These are phyloP conservation scores for Cosmopolites sordidus DNA, from an alignment of 2,888 invertebrate species.

Conservation along the genomic window DNA sequence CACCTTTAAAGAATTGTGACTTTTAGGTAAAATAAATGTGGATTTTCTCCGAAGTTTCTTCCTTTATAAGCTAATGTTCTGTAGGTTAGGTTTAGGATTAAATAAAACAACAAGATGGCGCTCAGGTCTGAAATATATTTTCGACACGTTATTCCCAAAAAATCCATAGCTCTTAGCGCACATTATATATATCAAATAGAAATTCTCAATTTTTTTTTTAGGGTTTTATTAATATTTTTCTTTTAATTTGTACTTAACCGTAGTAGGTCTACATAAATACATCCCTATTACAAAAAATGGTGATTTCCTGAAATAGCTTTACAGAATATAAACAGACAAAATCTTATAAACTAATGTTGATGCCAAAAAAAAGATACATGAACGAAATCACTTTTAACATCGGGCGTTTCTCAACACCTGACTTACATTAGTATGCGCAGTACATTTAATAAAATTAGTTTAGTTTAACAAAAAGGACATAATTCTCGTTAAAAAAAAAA, in stretches of 20 bases:
- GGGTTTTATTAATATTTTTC: slow-evolving; percentile 32
- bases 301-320: slow-evolving; percentile 29
- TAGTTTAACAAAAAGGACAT: too few species aligned
- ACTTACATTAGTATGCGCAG: too few species aligned
- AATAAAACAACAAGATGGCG: slow-evolving; percentile 37
- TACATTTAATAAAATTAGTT: too few species aligned
- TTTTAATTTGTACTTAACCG: slow-evolving; percentile 46
- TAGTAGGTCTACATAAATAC: slow-evolving; percentile 39
- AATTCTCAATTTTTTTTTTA: slow-evolving; percentile 28
- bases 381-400: too few species aligned
- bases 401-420: too few species aligned
- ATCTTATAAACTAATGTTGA: slow-evolving; percentile 42
- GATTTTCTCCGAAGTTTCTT: too few species aligned
- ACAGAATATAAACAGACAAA: slow-evolving; percentile 42
- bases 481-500: too few species aligned
- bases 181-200: slow-evolving; percentile 15
- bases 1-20: too few species aligned
- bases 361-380: background rate
- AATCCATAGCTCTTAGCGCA: slow-evolving; percentile 43
- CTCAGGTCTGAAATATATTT: slow-evolving; percentile 47
- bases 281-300: slow-evolving; percentile 43
- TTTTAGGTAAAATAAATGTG: too few species aligned
- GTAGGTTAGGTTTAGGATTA: too few species aligned
- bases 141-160: slow-evolving; percentile 38
- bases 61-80: too few species aligned